Evolutionary conservation across 1,140 invertebrate species (phyloP).

Genomic region (Palaemon carinicauda): DNA sequence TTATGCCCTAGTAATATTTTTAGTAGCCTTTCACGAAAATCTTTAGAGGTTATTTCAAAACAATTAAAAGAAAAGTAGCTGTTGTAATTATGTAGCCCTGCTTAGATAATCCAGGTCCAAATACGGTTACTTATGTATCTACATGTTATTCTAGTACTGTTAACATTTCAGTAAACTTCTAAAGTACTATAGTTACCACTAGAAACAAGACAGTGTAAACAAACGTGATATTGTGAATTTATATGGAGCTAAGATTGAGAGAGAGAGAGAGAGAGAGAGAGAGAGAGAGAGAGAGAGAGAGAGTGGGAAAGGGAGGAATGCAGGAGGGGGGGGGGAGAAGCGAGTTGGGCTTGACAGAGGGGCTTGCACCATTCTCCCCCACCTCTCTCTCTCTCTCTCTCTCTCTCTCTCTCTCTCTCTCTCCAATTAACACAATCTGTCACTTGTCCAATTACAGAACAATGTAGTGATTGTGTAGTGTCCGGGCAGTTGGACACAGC

Average conservation of each 20-base stretch:
- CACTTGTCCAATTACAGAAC: conserved; percentile 47
- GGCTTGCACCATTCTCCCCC: not conserved
- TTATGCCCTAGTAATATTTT: too few relatives aligned
- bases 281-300: not conserved
- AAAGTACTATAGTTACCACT: not conserved
- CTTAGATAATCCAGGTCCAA: too few relatives aligned
- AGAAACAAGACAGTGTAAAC: not conserved
- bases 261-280: not conserved
- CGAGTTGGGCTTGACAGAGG: not conserved
- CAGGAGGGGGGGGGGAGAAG: not conserved
- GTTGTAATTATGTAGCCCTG: too few relatives aligned
- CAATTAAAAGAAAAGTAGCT: too few relatives aligned
- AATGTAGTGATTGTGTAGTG: conserved; percentile 18
- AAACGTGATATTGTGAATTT: not conserved
- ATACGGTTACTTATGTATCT: too few relatives aligned
- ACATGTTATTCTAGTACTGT: too few relatives aligned
- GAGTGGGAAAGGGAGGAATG: not conserved
- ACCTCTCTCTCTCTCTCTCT: too few relatives aligned
- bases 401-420: not conserved
- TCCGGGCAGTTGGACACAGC: not conserved
- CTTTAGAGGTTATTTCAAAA: too few relatives aligned
- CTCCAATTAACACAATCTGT: conserved; percentile 32
- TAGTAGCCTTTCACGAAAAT: too few relatives aligned
- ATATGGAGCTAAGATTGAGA: not conserved
- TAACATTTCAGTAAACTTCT: too few relatives aligned